Base-by-base conservation (phyloP, 2,888 invertebrate species). In the Cheilosia vulpina region DNA sequence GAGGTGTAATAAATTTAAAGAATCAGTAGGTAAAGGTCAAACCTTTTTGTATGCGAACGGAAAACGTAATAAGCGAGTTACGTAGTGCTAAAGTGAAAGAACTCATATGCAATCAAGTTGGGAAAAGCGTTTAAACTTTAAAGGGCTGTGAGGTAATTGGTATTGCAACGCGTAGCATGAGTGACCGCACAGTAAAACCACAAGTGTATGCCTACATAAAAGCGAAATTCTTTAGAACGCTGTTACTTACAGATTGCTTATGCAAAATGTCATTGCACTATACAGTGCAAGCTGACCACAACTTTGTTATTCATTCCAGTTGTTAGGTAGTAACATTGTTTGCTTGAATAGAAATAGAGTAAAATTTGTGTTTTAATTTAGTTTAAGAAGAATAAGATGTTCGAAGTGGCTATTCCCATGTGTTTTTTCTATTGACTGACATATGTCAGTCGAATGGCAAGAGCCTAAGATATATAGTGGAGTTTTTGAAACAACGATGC, bases 11-110 rank as follows among this genome's bases (percentile, higher is more conserved):
- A 69, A 57, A 43, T 58, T 53, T 58, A 34, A 60, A 68, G 76
- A 76, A 76, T 52, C 34, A 45, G 66, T 53, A 19, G 24, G 31
- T 17, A 77, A 82, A 78, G 77, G 78, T 78, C 77, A 65, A 53
- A 31, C 58, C 43, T 79, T 79, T 24, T 57, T 57, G 4, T 21
- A 50, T 21, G 21, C 9, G 58, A 15, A 58, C 2, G 21, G 19
- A 4, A n/a, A 27, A 43, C 27, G 24, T 47, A 52, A 68, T 50
- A 43, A 58, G 15, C 27, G 27, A 19, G 21, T 53, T 69, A 50
- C 50, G 19, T 50, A 1, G 24, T 15, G 4, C 27, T 24, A 24
- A 52, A 52, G 52, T 52, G 52, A 6, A 52, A 24, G 5, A 47
- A 47, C 19, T 17, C 34, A 19, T 34, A 57, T 38, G 13, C 19